A percentile compares a stretch with the other conserved stretches of the same genome.
These are phyloP conservation scores for Cryptotis parvus DNA, from an alignment of 2,113 vertebrate species.

Conservation along the genomic window DNA sequence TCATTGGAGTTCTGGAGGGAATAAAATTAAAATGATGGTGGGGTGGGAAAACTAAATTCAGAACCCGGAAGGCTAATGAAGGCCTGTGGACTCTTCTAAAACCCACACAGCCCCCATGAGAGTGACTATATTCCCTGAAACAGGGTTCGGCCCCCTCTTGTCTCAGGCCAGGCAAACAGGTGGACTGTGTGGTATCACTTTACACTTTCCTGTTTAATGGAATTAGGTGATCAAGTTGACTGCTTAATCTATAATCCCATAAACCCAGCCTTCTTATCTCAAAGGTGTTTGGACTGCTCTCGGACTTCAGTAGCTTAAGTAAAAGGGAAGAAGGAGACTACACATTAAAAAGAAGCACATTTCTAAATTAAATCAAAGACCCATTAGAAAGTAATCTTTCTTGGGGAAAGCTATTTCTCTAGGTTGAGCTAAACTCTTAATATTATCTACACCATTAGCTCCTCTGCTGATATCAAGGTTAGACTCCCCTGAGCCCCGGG, in stretches of 20 bases:
- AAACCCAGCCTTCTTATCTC: constrained; percentile 4
- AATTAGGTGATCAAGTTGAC: neutral
- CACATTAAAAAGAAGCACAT: neutral
- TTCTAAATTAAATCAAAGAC: neutral
- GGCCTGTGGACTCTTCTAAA: neutral
- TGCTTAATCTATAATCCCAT: neutral
- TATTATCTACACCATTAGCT: neutral
- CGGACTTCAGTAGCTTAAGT: neutral
- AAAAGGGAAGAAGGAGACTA: neutral
- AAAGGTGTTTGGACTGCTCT: neutral
- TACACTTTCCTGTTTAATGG: neutral
- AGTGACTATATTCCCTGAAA: neutral
- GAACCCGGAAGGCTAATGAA: rapidly evolving
- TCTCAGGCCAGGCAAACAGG: neutral
- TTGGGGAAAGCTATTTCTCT: neutral
- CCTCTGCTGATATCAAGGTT: neutral
- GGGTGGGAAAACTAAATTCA: neutral
- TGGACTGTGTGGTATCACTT: neutral
- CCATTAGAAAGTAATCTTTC: neutral
- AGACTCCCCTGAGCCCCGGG: too few relatives aligned
- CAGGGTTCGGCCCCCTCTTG: neutral
- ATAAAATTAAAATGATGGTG: neutral
- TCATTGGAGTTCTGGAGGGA: neutral
- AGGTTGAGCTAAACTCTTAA: neutral
- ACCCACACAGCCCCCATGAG: neutral